Percentiles rank a stretch among this genome's conserved stretches.
Evolutionary conservation across 2,888 invertebrate genomes (phyloP).

Genomic region (Clunio marinus): DNA sequence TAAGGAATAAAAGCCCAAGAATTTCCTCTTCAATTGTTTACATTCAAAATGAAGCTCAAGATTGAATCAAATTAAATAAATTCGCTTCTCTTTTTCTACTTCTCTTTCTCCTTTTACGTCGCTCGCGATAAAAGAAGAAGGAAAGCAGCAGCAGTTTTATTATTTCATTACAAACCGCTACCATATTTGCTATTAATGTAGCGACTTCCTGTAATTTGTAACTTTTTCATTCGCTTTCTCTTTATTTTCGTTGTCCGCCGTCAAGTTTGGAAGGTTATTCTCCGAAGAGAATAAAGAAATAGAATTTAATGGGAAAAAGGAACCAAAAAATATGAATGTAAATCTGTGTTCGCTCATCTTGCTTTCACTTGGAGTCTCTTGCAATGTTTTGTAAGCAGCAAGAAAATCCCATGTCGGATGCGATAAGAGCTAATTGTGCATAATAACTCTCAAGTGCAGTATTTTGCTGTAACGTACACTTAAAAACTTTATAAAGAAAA

Average conservation of each 20-base stretch:
- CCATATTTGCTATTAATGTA: conserved; percentile 6
- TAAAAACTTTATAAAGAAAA: background rate
- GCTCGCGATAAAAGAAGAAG: background rate
- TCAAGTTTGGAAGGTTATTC: no score
- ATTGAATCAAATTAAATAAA: conserved; percentile 6
- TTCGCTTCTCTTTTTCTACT: background rate
- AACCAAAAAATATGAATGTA: no score
- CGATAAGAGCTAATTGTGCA: conserved; percentile 10
- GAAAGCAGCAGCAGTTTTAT: background rate
- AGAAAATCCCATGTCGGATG: background rate
- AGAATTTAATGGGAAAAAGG: no score
- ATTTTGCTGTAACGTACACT: background rate
- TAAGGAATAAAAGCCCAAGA: background rate
- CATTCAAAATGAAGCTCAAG: background rate
- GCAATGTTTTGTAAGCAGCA: no score
- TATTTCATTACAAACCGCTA: background rate
- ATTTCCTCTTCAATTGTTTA: conserved; percentile 13
- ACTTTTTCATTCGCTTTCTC: conserved; percentile 16
- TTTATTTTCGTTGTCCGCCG: no score
- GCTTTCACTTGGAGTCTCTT: background rate
- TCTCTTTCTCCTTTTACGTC: background rate
- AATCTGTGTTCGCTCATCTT: background rate
- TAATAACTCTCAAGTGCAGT: background rate
- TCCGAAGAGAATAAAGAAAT: no score
- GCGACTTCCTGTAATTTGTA: conserved; percentile 23